Evolutionary conservation across 1,140 invertebrate genomes (phyloP).

Genomic region (Drosophila ogumai): DNA sequence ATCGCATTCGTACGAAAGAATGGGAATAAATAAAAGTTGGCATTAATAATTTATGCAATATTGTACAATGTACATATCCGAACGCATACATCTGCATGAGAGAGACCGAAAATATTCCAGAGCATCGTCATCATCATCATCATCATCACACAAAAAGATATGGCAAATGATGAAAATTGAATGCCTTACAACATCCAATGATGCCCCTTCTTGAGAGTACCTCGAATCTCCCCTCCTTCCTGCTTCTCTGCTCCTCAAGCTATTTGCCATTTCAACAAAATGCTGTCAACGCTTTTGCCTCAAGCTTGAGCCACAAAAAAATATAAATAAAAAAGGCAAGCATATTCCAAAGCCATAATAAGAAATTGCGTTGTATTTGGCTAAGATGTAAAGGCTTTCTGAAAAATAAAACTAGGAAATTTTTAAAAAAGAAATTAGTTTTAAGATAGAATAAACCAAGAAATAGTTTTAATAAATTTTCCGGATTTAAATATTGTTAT

Average conservation of each 20-base stretch:
- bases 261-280: slow-evolving; percentile 68
- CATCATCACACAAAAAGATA: no score
- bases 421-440: background rate
- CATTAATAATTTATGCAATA: slow-evolving; percentile 83
- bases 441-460: no score
- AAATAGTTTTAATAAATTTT: no score
- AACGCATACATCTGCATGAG: slow-evolving; percentile 65
- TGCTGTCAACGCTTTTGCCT: slow-evolving; percentile 68
- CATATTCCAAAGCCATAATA: slow-evolving; percentile 9
- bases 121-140: slow-evolving; percentile 9
- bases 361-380: slow-evolving; percentile 4
- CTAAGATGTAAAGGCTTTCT: background rate
- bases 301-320: slow-evolving; percentile 25
- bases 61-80: slow-evolving; percentile 53
- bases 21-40: slow-evolving; percentile 82
- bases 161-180: slow-evolving; percentile 72
- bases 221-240: slow-evolving; percentile 22
- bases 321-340: slow-evolving; percentile 15
- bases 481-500: no score
- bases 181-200: slow-evolving; percentile 68
- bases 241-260: slow-evolving; percentile 31
- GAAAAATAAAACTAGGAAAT: background rate
- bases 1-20: slow-evolving; percentile 50
- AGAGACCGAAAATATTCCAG: slow-evolving; percentile 51
- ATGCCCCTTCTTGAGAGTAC: slow-evolving; percentile 4